Percentiles rank a stretch among this genome's conserved stretches.
Conservation (phyloP, 2,888 invertebrate genomes). For the Calameuta filiformis region DNA sequence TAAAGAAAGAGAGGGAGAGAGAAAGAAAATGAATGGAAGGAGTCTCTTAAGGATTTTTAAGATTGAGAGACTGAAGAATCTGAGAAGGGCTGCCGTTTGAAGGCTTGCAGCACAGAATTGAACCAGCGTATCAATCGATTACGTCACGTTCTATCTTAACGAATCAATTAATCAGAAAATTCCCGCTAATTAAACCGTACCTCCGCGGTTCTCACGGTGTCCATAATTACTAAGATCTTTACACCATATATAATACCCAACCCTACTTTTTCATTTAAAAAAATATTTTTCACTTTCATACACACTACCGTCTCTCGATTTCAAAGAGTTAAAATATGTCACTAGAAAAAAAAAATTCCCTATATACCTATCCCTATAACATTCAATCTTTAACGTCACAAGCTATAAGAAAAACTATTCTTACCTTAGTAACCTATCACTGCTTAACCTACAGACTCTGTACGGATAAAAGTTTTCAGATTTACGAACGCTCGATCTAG, state of each 20-base stretch:
- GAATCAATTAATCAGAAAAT: constrained; percentile 22
- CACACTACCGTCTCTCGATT: neutral
- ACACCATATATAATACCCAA: neutral
- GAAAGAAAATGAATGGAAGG: constrained; percentile 28
- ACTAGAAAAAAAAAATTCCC: neutral
- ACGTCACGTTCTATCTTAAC: constrained; percentile 22
- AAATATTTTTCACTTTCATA: neutral
- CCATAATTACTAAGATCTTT: neutral
- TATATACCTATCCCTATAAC: neutral
- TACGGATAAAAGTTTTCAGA: neutral
- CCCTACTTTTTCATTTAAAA: neutral
- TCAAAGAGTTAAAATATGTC: neutral
- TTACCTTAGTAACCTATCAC: neutral
- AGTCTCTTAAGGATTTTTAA: constrained; percentile 22
- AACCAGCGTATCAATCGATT: constrained; percentile 20
- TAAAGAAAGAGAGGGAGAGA: neutral
- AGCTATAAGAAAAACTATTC: neutral
- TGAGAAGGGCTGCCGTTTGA: neutral
- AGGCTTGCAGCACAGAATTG: constrained; percentile 14
- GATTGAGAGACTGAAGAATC: neutral
- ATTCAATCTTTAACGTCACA: neutral
- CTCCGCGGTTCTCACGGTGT: constrained; percentile 17
- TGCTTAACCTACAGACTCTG: neutral
- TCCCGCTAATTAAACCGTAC: constrained; percentile 19
- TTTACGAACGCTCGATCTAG: neutral